phyloP scores from a whole-genome alignment of 2,113 vertebrate genomes.

The Tichodroma muraria region DNA sequence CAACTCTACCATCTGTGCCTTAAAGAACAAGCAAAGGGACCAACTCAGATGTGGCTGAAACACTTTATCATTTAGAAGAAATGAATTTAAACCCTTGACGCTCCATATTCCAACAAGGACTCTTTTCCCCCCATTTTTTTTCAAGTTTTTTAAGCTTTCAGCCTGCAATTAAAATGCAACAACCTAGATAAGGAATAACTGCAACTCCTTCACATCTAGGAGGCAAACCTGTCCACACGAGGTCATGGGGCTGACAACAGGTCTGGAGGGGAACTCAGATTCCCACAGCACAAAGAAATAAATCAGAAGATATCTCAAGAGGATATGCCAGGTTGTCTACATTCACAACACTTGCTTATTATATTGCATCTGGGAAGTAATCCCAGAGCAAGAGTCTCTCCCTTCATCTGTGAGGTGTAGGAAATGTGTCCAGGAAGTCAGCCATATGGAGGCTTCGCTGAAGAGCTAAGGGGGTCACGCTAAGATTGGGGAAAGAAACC shows the following conservation, averaged over 20 bases:
- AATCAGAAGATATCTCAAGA: not conserved
- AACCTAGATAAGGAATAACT: not conserved
- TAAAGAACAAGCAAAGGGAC: constrained; percentile 21
- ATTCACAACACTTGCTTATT: not conserved
- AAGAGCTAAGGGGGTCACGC: not conserved
- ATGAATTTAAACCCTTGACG: not conserved
- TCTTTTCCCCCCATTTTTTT: fast-evolving
- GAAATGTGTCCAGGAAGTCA: not conserved
- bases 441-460: not conserved
- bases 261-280: not conserved
- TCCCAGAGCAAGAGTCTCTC: not conserved
- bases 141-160: not conserved
- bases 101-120: not conserved
- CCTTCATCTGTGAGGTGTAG: not conserved
- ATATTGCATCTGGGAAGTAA: not conserved
- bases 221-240: not conserved
- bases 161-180: not conserved
- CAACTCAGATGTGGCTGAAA: constrained; percentile 21
- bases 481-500: fast-evolving
- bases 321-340: not conserved
- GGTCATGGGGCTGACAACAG: not conserved
- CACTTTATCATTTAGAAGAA: not conserved
- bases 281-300: not conserved
- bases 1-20: constrained; percentile 54
- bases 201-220: not conserved